phyloP scores from a whole-genome alignment of 2,113 vertebrate genomes.

The Harpagus bidentatus region DNA sequence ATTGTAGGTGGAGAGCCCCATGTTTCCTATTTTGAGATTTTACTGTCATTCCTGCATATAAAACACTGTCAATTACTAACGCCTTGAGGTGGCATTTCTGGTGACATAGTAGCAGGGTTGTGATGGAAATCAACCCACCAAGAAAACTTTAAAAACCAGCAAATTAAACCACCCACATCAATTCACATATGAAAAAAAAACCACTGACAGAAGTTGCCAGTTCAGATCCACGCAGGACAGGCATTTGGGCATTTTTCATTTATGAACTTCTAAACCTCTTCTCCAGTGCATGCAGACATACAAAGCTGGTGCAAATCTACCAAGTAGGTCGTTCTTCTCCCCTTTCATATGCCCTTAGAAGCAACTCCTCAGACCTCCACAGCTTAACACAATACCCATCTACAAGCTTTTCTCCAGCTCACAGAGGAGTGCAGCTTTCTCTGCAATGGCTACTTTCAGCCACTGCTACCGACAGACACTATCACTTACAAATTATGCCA shows the following conservation, averaged over 20 bases:
- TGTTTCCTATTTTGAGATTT: background rate
- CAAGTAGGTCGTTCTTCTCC: fast-evolving
- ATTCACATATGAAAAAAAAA: background rate
- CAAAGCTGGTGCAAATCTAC: background rate
- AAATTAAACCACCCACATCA: background rate
- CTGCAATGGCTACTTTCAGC: background rate
- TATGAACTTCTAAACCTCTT: background rate
- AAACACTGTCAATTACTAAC: background rate
- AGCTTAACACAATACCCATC: background rate
- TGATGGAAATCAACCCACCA: background rate
- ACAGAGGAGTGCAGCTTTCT: background rate
- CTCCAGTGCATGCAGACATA: background rate
- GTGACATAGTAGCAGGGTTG: background rate
- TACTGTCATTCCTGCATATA: background rate
- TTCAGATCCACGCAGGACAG: background rate
- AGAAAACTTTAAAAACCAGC: background rate
- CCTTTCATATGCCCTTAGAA: background rate
- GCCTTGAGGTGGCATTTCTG: background rate
- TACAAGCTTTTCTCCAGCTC: background rate
- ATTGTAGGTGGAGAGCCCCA: background rate
- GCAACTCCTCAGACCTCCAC: background rate
- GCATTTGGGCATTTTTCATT: background rate
- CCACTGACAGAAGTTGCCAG: background rate
- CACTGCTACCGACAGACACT: background rate
- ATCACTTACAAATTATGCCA: background rate